phyloP scores from a whole-genome alignment of 2,797 vertebrate species.

The Diceros bicornis region DNA sequence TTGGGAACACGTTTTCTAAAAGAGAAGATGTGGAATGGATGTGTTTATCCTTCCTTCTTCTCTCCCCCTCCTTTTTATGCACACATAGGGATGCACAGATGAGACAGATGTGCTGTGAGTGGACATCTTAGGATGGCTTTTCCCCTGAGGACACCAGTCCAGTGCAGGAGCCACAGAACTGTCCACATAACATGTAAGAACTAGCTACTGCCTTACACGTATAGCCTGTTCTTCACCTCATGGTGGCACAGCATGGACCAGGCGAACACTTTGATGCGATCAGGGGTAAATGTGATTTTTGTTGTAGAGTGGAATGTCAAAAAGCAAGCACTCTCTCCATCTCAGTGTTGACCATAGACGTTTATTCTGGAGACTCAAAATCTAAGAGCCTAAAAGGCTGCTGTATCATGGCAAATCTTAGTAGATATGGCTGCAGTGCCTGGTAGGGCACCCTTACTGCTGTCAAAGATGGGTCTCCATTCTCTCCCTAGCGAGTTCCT shows the following conservation, averaged over 20 bases:
- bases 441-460: background rate
- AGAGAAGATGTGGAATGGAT: background rate
- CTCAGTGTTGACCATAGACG: background rate
- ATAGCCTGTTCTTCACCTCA: background rate
- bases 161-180: background rate
- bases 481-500: background rate
- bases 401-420: background rate
- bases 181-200: accelerated
- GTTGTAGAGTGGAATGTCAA: background rate
- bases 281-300: background rate
- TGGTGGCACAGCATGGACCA: accelerated
- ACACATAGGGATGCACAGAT: background rate
- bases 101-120: background rate
- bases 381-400: background rate
- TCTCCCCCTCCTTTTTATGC: background rate
- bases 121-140: background rate
- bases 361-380: slow-evolving; percentile 22
- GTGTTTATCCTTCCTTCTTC: background rate
- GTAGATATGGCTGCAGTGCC: background rate
- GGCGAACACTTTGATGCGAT: accelerated
- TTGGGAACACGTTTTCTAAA: background rate
- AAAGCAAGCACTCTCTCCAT: background rate
- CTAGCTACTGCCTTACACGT: background rate
- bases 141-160: background rate
- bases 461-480: background rate